Evolutionary conservation across 2,888 invertebrate species (phyloP), one percentile per base, ranked within the genome.

Genomic region (Cantharis rustica): DNA sequence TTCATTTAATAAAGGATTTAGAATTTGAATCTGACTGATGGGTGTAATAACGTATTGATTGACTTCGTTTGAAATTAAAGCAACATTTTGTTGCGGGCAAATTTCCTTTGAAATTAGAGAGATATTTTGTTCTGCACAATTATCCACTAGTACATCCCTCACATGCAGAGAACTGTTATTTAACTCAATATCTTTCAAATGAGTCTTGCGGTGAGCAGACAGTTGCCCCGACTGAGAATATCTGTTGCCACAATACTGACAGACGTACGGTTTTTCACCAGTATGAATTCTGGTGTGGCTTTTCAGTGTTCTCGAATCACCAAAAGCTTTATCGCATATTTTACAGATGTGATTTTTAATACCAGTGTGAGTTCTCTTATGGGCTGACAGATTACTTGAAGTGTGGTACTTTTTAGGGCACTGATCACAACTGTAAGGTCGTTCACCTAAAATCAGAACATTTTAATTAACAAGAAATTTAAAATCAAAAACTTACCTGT

Each of bases 171-270:
- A 47, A n/a, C 47, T 7, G n/a, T 47, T 47, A 47, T n/a, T 47
- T n/a, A 47, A 47, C 9, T 47, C 47, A n/a, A 47, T 47, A 47
- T 69, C n/a, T 20, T 75, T 70, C n/a, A 72, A 61, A 63, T 88
- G 88, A 15, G 81, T 85, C 76, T 84, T 85, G 70, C 85, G 83
- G 79, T 88, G 88, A 0, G 83, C 84, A 3, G 87, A 83, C 15
- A 88, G 78, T 78, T 88, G 87, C 5, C 88, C 87, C 0, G 87
- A 85, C 79, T 87, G 87, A 1, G 86, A 84, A 75, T 85, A 88
- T 69, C 85, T 80, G 26, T 85, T 85, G 1, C 86, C 86, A 77
- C 88, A 88, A 64, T 84, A 73, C 4, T 80, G 80, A 79, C 88
- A 88, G 10, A 82, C 80, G 62, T 87, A 88, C 4, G 87, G 88